These are phyloP conservation scores for Falcunculus frontatus DNA, from an alignment of 2,113 vertebrate genomes.

Conservation along the genomic window DNA sequence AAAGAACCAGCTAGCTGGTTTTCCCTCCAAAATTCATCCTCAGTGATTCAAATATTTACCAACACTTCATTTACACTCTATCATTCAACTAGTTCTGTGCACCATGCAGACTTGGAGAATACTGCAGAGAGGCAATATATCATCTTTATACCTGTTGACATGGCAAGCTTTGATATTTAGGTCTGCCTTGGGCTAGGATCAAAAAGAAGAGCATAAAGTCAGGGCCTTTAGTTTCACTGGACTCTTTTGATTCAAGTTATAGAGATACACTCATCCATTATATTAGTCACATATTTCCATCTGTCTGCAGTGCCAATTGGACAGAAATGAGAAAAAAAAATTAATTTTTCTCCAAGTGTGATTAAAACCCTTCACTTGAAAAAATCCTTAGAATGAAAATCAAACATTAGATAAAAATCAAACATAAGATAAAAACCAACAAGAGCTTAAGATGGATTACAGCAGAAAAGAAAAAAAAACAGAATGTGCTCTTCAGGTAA, in stretches of 20 bases:
- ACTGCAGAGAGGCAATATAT: neutral
- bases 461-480: neutral
- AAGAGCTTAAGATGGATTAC: neutral
- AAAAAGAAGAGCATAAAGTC: neutral
- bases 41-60: neutral
- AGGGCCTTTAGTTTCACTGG: neutral
- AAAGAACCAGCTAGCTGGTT: neutral
- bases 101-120: neutral
- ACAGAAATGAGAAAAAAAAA: neutral
- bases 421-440: neutral
- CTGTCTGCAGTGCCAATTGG: neutral
- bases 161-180: slow-evolving; percentile 11
- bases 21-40: neutral
- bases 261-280: neutral
- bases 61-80: neutral
- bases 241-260: neutral
- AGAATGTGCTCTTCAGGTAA: neutral
- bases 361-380: neutral
- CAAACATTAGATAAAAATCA: neutral
- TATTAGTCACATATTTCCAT: neutral
- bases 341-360: neutral
- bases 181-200: neutral
- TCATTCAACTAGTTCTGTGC: neutral
- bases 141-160: neutral
- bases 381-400: neutral